These are phyloP conservation scores for Nephila pilipes DNA, from an alignment of 1,140 invertebrate species.

Conservation along the genomic window DNA sequence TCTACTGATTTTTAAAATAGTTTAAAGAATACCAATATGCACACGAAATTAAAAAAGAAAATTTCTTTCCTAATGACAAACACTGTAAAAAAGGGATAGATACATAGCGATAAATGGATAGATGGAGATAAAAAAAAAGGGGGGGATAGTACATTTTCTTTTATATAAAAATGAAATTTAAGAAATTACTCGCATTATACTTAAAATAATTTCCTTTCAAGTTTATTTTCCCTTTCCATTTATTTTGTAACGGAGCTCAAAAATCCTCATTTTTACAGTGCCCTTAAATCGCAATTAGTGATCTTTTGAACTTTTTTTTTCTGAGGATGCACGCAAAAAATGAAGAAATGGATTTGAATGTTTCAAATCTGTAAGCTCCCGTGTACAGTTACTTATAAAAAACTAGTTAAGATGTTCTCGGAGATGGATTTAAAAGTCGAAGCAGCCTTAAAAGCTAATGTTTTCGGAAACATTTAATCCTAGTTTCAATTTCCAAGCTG, in stretches of 20 bases:
- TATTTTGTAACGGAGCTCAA: neutral
- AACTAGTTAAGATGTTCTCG: neutral
- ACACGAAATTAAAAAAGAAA: no score
- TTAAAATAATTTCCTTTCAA: neutral
- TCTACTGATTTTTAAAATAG: no score
- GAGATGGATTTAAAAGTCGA: neutral
- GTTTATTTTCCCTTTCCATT: neutral
- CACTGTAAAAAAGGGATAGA: no score
- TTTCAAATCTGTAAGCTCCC: neutral
- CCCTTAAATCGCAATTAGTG: neutral
- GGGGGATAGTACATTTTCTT: no score
- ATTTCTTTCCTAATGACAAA: no score
- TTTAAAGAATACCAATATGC: no score
- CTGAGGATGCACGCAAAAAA: neutral
- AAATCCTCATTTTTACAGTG: neutral
- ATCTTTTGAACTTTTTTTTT: neutral
- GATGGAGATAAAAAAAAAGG: no score
- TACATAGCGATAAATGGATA: no score
- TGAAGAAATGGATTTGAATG: neutral
- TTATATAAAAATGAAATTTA: neutral
- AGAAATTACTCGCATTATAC: no score
- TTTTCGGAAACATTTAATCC: constrained; percentile 13
- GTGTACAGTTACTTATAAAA: neutral
- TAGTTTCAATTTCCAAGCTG: constrained; percentile 4
- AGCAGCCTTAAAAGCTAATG: neutral